phyloP scores from a whole-genome alignment of 2,797 vertebrate genomes.

The Pseudotriccus pelzelni region DNA sequence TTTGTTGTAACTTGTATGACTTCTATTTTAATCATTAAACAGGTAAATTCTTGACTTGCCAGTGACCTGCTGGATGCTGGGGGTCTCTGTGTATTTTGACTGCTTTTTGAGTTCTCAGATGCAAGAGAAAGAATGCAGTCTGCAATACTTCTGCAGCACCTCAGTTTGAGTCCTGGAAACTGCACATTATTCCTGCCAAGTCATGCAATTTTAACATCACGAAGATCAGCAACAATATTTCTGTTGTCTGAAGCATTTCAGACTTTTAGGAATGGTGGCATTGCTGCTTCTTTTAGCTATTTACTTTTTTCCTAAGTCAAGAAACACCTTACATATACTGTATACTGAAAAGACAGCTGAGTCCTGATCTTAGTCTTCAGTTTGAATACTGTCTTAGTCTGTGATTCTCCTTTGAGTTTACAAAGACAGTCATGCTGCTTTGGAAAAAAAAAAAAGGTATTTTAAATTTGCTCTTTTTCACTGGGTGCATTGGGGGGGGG shows the following conservation, averaged over 20 bases:
- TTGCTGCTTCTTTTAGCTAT: not conserved
- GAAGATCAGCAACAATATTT: not conserved
- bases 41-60: not conserved
- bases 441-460: not conserved
- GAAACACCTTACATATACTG: not conserved
- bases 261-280: not conserved
- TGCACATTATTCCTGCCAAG: not conserved
- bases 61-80: not conserved
- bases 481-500: not conserved
- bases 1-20: not conserved
- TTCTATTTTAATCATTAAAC: not conserved
- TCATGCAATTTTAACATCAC: not conserved
- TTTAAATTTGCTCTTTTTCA: not conserved
- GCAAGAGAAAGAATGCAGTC: not conserved
- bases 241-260: not conserved
- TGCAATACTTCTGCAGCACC: not conserved
- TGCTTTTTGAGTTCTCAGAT: not conserved
- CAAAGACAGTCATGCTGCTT: not conserved
- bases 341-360: not conserved
- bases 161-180: not conserved
- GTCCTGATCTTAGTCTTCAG: not conserved
- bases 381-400: not conserved
- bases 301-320: not conserved
- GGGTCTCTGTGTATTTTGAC: not conserved
- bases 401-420: not conserved